A percentile compares a stretch with the other conserved stretches of the same genome.
Evolutionary conservation across 2,888 invertebrate genomes (phyloP).

Genomic region (Synanthedon tipuliformis): DNA sequence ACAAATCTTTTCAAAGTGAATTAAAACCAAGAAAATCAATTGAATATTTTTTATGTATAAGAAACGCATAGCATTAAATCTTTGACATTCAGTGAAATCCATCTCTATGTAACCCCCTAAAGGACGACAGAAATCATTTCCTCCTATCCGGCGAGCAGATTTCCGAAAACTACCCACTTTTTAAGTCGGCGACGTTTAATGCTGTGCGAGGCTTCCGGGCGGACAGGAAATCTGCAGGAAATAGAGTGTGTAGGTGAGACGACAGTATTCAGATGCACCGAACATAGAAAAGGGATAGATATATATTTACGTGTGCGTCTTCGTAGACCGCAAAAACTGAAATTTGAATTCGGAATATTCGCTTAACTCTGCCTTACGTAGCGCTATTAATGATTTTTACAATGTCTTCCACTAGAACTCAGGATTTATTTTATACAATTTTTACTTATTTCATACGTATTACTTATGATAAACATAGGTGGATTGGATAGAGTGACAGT

Average conservation of each 20-base stretch:
- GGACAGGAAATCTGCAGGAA: slow-evolving; percentile 58
- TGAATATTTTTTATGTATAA: neutral
- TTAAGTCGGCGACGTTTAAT: slow-evolving; percentile 54
- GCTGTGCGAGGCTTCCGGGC: slow-evolving; percentile 27
- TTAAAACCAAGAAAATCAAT: no score
- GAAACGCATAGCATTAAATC: neutral
- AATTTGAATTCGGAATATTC: slow-evolving; percentile 10
- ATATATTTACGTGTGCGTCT: slow-evolving; percentile 12
- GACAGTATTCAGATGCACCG: slow-evolving; percentile 17
- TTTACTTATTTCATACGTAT: no score
- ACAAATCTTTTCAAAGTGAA: no score
- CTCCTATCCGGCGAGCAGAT: slow-evolving; percentile 45
- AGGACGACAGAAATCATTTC: slow-evolving; percentile 62
- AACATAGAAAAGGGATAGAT: slow-evolving; percentile 21
- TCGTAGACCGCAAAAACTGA: slow-evolving; percentile 16
- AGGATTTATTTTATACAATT: no score
- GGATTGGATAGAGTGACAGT: no score
- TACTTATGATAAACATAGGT: no score
- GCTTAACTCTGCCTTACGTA: neutral
- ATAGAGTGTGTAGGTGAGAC: slow-evolving; percentile 57
- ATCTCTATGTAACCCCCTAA: slow-evolving; percentile 15
- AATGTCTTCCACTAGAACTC: neutral
- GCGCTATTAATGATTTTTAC: neutral
- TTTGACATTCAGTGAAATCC: slow-evolving; percentile 14
- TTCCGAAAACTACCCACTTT: slow-evolving; percentile 60